These are phyloP conservation scores for Conistra vaccinii DNA, from an alignment of 2,888 invertebrate species.

Conservation along the genomic window DNA sequence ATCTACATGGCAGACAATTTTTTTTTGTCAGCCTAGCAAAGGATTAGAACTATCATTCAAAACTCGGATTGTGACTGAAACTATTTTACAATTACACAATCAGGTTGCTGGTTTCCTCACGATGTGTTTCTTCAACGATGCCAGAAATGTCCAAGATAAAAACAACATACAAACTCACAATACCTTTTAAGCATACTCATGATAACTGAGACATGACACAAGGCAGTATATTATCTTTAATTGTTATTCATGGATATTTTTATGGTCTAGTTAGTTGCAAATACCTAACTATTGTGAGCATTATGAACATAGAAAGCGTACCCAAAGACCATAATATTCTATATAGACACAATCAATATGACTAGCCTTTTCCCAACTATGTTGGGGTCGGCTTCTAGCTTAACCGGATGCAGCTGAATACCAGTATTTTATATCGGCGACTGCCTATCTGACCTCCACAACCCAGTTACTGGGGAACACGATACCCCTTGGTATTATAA, in stretches of 20 bases:
- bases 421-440: not conserved
- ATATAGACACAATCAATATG: conserved; percentile 26
- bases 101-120: not conserved
- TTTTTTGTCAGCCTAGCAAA: no score
- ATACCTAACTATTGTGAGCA: not conserved
- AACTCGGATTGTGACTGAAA: not conserved
- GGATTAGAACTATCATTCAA: not conserved
- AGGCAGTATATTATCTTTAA: not conserved
- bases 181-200: not conserved
- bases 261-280: not conserved
- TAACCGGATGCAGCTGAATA: not conserved
- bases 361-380: not conserved
- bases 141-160: not conserved
- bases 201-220: no score
- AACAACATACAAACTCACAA: not conserved
- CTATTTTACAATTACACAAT: not conserved
- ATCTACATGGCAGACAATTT: no score
- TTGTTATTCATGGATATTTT: not conserved
- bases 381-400: not conserved
- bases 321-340: conserved; percentile 8
- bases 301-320: not conserved
- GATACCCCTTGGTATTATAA: not conserved
- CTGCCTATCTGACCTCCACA: not conserved
- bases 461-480: not conserved
- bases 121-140: not conserved